Evolutionary conservation across 2,797 vertebrate genomes (phyloP), one percentile per base, ranked within the genome.

Genomic region (Sardinella longiceps): DNA sequence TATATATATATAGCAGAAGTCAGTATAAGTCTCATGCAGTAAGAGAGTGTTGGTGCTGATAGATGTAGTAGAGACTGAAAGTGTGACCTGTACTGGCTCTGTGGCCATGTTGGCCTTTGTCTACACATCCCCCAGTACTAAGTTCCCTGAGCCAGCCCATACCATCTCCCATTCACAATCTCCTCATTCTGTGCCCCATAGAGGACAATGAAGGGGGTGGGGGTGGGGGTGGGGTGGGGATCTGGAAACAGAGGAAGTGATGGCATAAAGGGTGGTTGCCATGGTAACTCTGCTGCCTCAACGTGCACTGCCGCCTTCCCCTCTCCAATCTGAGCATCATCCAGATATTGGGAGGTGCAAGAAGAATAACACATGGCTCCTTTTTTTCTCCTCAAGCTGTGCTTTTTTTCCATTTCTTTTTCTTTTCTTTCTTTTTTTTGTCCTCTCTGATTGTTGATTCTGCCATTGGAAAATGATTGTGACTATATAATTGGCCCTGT

Each of bases 211-310:
- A 33, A 56, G 74, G 81, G 85, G 50, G 46, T 84, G 87, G 5
- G 70, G 63, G 66, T 28, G 80, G 33, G 80, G 43, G 3, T 48
- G 85, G 39, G 15, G 51, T 18, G 51, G 3, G n/a, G n/a, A n/a
- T n/a, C n/a, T 53, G 20, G 46, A 12, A 80, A 66, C 82, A 84
- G 48, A 83, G 18, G 80, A 33, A 88, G 83, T 81, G 58, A 70
- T 88, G 83, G 70, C 66, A 81, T 66, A 83, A 37, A 84, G 53
- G 45, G 66, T 30, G 66, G 88, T 91, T 92, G 87, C 87, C 88
- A 89, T 92, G 87, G 89, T 88, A 87, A 92, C 88, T 5, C 74
- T n/a, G n/a, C 74, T n/a, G n/a, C 15, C 39, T 85, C 86, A n/a
- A 51, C 84, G 10, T 37, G 48, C n/a, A n/a, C n/a, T n/a, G n/a